Evolutionary conservation across 2,113 vertebrate species (phyloP).

Genomic region (Hydrochoerus hydrochaeris): DNA sequence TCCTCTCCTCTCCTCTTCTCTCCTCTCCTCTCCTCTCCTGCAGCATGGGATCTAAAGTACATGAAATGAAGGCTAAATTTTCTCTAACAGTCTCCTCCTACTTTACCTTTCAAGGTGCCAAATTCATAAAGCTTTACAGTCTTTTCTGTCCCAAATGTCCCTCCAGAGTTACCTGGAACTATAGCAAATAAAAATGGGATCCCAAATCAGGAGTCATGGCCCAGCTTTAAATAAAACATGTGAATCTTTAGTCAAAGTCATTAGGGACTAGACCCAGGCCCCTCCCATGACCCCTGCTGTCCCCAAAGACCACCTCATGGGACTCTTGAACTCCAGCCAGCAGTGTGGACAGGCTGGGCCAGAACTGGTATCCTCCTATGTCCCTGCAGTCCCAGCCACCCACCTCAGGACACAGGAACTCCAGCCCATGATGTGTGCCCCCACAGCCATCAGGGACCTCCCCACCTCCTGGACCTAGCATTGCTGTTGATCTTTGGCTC

Average conservation of each 20-base stretch:
- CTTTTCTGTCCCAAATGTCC: not conserved
- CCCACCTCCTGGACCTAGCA: too few relatives aligned
- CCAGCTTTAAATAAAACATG: not conserved
- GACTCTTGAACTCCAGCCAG: too few relatives aligned
- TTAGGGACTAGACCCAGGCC: too few relatives aligned
- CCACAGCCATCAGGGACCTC: too few relatives aligned
- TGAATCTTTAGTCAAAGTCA: not conserved
- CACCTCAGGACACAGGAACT: too few relatives aligned
- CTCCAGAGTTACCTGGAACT: not conserved
- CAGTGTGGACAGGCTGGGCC: too few relatives aligned
- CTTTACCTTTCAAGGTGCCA: not conserved
- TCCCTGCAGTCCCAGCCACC: too few relatives aligned
- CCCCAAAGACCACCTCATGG: too few relatives aligned
- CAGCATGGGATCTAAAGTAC: not conserved
- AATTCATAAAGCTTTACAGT: not conserved
- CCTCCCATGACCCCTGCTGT: too few relatives aligned
- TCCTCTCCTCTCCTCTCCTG: not conserved
- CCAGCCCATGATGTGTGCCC: too few relatives aligned
- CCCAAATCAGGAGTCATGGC: not conserved
- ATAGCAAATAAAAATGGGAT: not conserved
- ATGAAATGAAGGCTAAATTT: not conserved
- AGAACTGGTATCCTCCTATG: too few relatives aligned
- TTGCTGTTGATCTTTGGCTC: too few relatives aligned
- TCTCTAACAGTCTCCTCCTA: not conserved
- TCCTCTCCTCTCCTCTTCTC: not conserved